Conservation (phyloP, 92 coral and sea anemone genomes). For the Epizoanthus fatuus region DNA sequence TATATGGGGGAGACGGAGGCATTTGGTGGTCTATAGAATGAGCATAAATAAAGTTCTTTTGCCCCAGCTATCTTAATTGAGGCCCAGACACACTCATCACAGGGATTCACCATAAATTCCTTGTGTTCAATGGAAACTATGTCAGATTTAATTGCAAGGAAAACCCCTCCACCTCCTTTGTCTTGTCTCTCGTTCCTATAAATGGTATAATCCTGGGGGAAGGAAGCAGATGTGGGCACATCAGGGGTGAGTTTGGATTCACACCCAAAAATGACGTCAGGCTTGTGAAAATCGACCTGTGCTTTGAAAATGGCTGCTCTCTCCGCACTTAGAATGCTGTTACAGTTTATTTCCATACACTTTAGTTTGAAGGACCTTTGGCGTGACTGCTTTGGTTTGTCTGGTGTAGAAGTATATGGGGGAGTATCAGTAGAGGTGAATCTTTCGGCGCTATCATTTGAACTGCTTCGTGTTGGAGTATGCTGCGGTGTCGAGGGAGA, state of each 20-base stretch:
- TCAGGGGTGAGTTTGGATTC: conserved; percentile 9
- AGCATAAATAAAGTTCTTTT: not conserved
- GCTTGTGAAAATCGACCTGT: not conserved
- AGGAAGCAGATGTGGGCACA: conserved; percentile 17
- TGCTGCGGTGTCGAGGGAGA: too few relatives aligned
- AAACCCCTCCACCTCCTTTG: conserved; percentile 10
- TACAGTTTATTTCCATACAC: not conserved
- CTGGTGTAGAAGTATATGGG: too few relatives aligned
- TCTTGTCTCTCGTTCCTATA: conserved; percentile 12
- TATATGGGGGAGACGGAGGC: conserved; percentile 3
- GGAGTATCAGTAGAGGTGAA: too few relatives aligned
- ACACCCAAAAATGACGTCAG: conserved; percentile 17
- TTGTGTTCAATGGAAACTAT: conserved; percentile 8
- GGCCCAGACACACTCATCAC: conserved; percentile 13
- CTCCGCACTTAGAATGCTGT: not conserved
- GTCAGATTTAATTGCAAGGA: conserved; percentile 13
- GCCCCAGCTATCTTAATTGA: conserved; percentile 11
- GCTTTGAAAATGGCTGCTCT: not conserved
- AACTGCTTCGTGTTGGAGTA: too few relatives aligned
- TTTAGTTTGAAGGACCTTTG: not conserved
- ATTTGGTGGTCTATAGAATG: conserved; percentile 10
- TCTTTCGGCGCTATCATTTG: too few relatives aligned
- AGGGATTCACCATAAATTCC: conserved; percentile 8
- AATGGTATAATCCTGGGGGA: conserved; percentile 12
- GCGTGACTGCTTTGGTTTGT: not conserved